These are phyloP conservation scores for Drosophila kanekoi DNA, from an alignment of 2,888 invertebrate genomes.

Conservation along the genomic window DNA sequence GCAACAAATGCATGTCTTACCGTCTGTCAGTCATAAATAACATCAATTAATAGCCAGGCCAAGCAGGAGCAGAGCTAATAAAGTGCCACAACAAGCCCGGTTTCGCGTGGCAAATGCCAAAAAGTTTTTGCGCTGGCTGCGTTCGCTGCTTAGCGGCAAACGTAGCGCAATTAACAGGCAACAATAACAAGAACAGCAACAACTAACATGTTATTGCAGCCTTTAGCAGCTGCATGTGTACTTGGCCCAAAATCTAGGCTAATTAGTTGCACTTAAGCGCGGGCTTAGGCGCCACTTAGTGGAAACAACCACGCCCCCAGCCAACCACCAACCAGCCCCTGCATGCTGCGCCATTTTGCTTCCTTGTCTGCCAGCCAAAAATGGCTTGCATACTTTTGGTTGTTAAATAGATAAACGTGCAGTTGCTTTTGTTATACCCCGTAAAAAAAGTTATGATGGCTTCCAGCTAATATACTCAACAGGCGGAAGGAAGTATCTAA, in stretches of 20 bases:
- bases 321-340: neutral
- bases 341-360: constrained; percentile 15
- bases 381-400: constrained; percentile 56
- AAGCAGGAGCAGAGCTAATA: constrained; percentile 50
- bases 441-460: too few species aligned
- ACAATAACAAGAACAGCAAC: constrained; percentile 21
- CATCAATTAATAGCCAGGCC: constrained; percentile 63
- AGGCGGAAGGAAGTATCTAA: too few species aligned
- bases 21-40: constrained; percentile 71
- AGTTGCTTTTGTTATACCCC: constrained; percentile 4
- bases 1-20: constrained; percentile 43
- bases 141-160: constrained; percentile 44
- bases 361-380: constrained; percentile 42
- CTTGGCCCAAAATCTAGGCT: constrained; percentile 69
- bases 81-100: constrained; percentile 56
- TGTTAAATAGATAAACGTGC: constrained; percentile 58
- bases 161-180: constrained; percentile 40
- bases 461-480: too few species aligned
- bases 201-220: constrained; percentile 30
- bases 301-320: neutral
- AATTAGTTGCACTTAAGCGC: constrained; percentile 74
- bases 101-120: constrained; percentile 37
- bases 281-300: constrained; percentile 62
- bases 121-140: constrained; percentile 48
- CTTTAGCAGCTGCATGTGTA: constrained; percentile 64